Evolutionary conservation across 2,888 invertebrate species (phyloP), one percentile per base, ranked within the genome.

Genomic region (Lithophane semibrunnea): DNA sequence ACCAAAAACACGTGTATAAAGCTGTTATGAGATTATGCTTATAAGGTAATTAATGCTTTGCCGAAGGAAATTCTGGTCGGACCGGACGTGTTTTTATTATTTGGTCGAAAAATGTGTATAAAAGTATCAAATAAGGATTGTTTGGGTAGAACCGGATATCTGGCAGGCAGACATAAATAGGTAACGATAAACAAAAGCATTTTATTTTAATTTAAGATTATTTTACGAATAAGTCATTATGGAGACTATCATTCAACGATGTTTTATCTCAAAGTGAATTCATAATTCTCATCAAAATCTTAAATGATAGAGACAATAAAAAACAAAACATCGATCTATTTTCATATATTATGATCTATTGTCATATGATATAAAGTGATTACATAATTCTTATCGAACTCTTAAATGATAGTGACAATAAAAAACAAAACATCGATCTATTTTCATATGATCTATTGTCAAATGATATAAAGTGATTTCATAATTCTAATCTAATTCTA

Each of bases 1-100:
- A 68, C 7, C 9, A 47, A 69, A 72, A 66, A 73, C 65, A 76
- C 24, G 44, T 70, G 37, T 81, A 77, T 71, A 44, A 74, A 66
- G 66, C 16, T 75, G 60, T 77, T 73, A 68, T 68, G 60, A 76
- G 73, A 76, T 73, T 76, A 73, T 72, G 84, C 70, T 80, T 71
- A 80, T 70, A 71, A 52, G 73, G 81, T 84, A 54, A 74, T 80
- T 74, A 84, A 61, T 12, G 47, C 44, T 21, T 52, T 18, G 42
- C 72, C 63, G 21, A 24, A 72, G 24, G 21, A 47, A 24, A 82
- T 66, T 77, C 78, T 44, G 69, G 77, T 66, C 24, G 10, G 18
- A 52, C 78, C 72, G 72, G 83, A 84, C 69, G 66, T 56, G 47
- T 78, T 64, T 66, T 44, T 75, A 64, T 70, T 58, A 69, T 58